A percentile compares a stretch with the other conserved stretches of the same genome.
Evolutionary conservation across 1,140 invertebrate species (phyloP).

Genomic region (Brachionus rotundiformis): DNA sequence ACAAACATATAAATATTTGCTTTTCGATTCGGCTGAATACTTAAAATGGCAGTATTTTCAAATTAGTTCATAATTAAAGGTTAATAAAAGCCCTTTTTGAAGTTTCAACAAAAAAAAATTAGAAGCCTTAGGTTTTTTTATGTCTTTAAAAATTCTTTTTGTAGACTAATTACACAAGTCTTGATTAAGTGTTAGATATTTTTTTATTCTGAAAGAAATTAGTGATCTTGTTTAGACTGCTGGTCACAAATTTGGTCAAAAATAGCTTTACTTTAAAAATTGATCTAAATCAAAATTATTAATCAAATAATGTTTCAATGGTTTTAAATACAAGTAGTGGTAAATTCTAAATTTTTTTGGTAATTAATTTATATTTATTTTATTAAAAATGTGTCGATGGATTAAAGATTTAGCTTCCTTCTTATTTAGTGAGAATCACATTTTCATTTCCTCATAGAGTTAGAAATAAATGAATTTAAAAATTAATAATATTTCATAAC

Average conservation of each 20-base stretch:
- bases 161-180: background rate
- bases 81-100: background rate
- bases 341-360: background rate
- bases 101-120: background rate
- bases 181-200: background rate
- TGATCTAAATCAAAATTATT: too few relatives aligned
- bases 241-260: background rate
- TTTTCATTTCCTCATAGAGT: too few relatives aligned
- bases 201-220: background rate
- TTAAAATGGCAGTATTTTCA: background rate
- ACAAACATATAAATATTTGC: background rate
- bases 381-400: background rate
- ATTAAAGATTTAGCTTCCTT: background rate
- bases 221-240: background rate
- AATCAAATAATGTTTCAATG: too few relatives aligned
- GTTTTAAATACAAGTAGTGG: too few relatives aligned
- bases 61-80: constrained; percentile 13
- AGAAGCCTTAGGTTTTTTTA: background rate
- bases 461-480: too few relatives aligned
- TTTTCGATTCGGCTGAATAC: background rate
- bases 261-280: too few relatives aligned
- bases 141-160: background rate
- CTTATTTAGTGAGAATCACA: too few relatives aligned
- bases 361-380: background rate
- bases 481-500: too few relatives aligned